Conservation (phyloP, 1,140 invertebrate genomes). For the Cotesia chilonis region DNA sequence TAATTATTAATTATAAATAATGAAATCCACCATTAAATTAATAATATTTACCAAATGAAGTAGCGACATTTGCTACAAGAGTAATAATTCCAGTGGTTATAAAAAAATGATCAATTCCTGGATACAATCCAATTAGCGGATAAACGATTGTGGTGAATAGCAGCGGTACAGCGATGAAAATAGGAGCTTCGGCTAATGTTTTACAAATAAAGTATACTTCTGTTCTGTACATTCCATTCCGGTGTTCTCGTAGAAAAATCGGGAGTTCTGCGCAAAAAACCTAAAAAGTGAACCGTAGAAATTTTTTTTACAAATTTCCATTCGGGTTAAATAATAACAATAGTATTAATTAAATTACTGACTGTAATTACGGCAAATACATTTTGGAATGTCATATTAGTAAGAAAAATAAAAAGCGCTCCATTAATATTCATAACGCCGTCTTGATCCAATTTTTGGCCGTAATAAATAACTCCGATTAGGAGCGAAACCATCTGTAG, state of each 20-base stretch:
- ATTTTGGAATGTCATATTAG: conserved; percentile 94
- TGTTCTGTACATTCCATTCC: conserved; percentile 90
- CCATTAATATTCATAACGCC: conserved; percentile 97
- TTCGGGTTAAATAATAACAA: conserved; percentile 1
- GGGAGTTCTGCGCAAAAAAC: conserved; percentile 92
- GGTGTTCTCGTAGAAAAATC: conserved; percentile 90
- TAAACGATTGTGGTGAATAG: conserved; percentile 88
- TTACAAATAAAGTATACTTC: conserved; percentile 95
- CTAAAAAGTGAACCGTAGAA: conserved; percentile 66
- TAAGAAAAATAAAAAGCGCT: conserved; percentile 90
- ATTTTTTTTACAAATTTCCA: background rate
- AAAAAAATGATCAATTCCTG: conserved; percentile 76
- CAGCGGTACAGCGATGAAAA: conserved; percentile 83
- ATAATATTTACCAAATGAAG: conserved; percentile 81
- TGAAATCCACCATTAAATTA: background rate
- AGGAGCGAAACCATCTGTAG: conserved; percentile 83
- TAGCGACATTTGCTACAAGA: conserved; percentile 88
- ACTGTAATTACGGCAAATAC: conserved; percentile 89
- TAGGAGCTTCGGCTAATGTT: conserved; percentile 85
- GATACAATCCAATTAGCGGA: conserved; percentile 86
- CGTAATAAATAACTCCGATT: conserved; percentile 89
- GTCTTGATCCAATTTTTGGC: conserved; percentile 84
- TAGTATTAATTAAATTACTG: conserved; percentile 59
- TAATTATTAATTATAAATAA: no score
- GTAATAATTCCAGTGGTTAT: conserved; percentile 78